These are phyloP conservation scores for Oxyura jamaicensis DNA, from an alignment of 2,113 vertebrate species.

Conservation along the genomic window DNA sequence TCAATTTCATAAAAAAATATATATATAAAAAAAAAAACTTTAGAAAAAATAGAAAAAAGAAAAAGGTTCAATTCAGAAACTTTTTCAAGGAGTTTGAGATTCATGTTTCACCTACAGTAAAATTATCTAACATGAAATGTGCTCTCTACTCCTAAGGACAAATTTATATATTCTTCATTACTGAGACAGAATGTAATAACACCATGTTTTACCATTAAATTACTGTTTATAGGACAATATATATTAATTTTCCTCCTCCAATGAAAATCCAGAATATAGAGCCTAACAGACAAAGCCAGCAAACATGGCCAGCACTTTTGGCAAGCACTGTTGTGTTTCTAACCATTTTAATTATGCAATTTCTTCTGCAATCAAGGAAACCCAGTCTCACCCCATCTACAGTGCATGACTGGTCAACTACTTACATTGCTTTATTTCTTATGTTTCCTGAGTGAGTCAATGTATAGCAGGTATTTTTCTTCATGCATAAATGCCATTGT, in stretches of 20 bases:
- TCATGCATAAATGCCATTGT: not conserved
- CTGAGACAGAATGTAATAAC: not conserved
- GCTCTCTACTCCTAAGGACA: not conserved
- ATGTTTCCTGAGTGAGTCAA: not conserved
- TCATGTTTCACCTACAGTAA: not conserved
- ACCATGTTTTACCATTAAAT: not conserved
- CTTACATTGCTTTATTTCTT: not conserved
- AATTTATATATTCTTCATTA: not conserved
- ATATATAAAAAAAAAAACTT: conserved; percentile 2
- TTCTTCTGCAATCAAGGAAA: not conserved
- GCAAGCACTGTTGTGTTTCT: not conserved
- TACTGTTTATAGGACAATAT: not conserved
- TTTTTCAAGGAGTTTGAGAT: not conserved
- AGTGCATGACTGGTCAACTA: not conserved
- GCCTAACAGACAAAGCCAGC: not conserved
- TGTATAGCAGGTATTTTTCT: not conserved
- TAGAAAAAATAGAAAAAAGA: not conserved
- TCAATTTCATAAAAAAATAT: not conserved
- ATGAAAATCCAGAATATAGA: not conserved
- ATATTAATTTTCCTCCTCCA: not conserved
- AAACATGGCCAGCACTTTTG: not conserved
- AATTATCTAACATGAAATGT: not conserved
- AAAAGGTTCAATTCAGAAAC: not conserved
- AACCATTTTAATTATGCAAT: not conserved
- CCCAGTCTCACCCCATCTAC: not conserved